Conservation (phyloP, 2,797 vertebrate species). For the Phoeniculus purpureus region DNA sequence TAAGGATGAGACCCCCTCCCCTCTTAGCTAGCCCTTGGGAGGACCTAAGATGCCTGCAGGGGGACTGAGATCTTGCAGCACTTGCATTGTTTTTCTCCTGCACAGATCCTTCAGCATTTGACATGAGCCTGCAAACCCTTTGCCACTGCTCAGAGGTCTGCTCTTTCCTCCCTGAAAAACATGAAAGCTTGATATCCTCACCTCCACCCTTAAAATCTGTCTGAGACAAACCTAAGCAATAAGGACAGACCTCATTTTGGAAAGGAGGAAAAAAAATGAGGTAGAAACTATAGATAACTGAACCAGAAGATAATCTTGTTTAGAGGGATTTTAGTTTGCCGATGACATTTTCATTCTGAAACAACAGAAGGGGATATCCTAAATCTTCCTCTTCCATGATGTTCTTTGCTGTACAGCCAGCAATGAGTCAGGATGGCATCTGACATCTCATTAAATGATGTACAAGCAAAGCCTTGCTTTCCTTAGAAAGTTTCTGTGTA, state of each 20-base stretch:
- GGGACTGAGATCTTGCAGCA: neutral
- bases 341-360: neutral
- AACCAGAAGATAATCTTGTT: neutral
- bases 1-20: neutral
- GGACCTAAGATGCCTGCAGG: rapidly evolving
- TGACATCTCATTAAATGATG: neutral
- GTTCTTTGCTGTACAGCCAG: neutral
- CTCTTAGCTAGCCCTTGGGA: neutral
- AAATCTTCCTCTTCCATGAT: neutral
- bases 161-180: neutral
- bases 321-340: neutral
- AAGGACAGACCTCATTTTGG: neutral
- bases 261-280: neutral
- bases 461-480: neutral
- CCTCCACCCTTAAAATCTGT: neutral
- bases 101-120: neutral
- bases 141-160: neutral
- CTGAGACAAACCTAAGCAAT: neutral
- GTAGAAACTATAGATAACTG: neutral
- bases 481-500: neutral
- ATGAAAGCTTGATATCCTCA: neutral
- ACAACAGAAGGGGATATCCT: neutral
- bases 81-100: neutral
- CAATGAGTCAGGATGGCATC: neutral
- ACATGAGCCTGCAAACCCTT: neutral